These are phyloP conservation scores for Tinea pellionella DNA, from an alignment of 2,888 invertebrate genomes.

Conservation along the genomic window DNA sequence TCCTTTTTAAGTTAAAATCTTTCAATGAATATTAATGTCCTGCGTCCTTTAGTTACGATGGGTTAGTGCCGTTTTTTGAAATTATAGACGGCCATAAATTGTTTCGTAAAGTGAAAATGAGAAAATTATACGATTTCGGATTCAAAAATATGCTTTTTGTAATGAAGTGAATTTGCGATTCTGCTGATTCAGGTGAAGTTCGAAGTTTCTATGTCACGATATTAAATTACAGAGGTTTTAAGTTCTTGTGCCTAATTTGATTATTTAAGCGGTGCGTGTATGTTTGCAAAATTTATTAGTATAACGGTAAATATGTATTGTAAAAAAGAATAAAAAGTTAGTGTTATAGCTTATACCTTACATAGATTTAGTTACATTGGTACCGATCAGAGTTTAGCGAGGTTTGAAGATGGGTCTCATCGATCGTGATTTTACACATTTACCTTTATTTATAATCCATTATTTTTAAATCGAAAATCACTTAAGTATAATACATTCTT, in stretches of 20 bases:
- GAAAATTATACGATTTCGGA: background rate
- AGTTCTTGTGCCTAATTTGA: no score
- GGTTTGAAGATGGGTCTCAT: no score
- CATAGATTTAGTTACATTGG: no score
- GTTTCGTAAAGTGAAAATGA: background rate
- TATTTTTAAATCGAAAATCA: background rate
- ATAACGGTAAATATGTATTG: no score
- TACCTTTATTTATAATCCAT: no score
- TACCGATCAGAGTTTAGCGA: no score
- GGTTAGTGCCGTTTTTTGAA: background rate
- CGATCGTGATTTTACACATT: no score
- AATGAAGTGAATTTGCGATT: background rate
- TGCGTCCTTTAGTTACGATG: background rate
- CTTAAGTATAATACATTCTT: background rate
- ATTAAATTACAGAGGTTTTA: background rate
- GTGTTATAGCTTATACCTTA: no score
- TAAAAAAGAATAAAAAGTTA: no score
- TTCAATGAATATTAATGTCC: background rate
- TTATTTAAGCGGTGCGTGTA: no score
- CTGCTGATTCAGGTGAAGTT: background rate
- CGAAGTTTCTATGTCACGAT: background rate
- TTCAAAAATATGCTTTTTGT: background rate
- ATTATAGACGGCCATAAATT: background rate
- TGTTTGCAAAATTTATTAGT: no score
- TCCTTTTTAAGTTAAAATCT: background rate